Base-by-base conservation (phyloP, 2,113 vertebrate genomes). In the Labeo rohita region DNA sequence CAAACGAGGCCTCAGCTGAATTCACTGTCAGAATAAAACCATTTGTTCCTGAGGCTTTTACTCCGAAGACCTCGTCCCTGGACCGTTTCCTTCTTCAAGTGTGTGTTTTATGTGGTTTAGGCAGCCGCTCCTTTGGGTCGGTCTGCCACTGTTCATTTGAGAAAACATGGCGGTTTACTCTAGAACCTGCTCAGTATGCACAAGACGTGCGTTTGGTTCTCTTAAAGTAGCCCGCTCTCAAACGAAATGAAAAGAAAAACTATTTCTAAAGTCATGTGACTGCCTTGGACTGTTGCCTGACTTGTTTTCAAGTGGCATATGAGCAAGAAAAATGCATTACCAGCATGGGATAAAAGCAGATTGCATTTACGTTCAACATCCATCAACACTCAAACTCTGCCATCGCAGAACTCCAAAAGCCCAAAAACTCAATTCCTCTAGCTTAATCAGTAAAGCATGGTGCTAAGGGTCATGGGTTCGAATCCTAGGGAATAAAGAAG, bases 1-100 rank as follows among this genome's bases (percentile, higher is more conserved):
- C 94, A 95, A 93, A 94, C 91, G 88, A 89, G 89, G 92, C 93
- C 93, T 92, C 92, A 4, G 90, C 92, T 93, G 94, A 93, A 92
- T 95, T 93, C 89, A 83, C 93, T 92, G 94, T 93, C 94, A 94
- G 92, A 89, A 92, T 94, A 88, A 91, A 92, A 92, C 92, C 91
- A 94, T 94, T 94, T 94, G 94, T 94, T 94, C 92, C 91, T 90
- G 91, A 72, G 28, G 77, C 87, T 87, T 47, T 83, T 83, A 79
- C 89, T 84, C 89, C 79, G 86, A 78, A 88, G 45, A 72, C 90
- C 36, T 84, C 77, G 85, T 92, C 92, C 92, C 91, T 52, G 50
- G 89, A 88, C 86, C 86, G 79, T 88, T 70, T 81, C 72, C 89
- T 84, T 47, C 88, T 88, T 91, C 90, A 76, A 88, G 90, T 86